Base-by-base conservation (phyloP, 2,888 invertebrate species). In the Caenorhabditis doughertyi region DNA sequence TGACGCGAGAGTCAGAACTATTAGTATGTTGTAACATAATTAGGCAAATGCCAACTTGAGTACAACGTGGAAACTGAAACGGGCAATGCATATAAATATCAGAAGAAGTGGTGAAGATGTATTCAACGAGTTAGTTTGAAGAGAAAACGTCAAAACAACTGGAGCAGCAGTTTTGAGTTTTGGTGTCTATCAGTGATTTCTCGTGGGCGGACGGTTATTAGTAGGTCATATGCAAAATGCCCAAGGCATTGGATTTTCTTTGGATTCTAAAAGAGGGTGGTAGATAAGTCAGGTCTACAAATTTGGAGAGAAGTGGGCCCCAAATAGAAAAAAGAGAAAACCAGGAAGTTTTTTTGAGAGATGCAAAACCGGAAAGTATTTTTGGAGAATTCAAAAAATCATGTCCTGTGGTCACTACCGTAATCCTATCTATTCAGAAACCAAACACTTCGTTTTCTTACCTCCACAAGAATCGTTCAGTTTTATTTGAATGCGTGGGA, bases 171-270 rank as follows among this genome's bases (percentile, higher is more conserved):
- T 9, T 32, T 32, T 32, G 58, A 9, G 27, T 51, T 72, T 53
- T 73, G 72, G 21, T 51, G 72, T 72, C 72, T 62, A 62, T 72
- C 72, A 72, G 35, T 72, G 64, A 73, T 73, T 64, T 49, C 58
- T 47, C n/a, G 55, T 29, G 55, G 53, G 58, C 51, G 53, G 39
- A 55, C 25, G 39, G 21, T 13, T 42, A 27, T 39, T 16, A 21
- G 51, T 51, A 23, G 58, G 58, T 60, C 58, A 60, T 42, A 42
- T 60, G 27, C 42, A 51, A 29, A 56, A 56, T 42, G 68, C 53
- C 62, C 16, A 60, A 18, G 72, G 71, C 51, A 11, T 27, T 32
- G 49, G 11, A 56, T 32, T 56, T 29, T 29, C 9, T 3, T 23
- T 23, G 47, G 47, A 35, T 71, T 71, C 47, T 49, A 25, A 49